Evolutionary conservation across 2,797 vertebrate genomes (phyloP).

Genomic region (Iguana delicatissima): DNA sequence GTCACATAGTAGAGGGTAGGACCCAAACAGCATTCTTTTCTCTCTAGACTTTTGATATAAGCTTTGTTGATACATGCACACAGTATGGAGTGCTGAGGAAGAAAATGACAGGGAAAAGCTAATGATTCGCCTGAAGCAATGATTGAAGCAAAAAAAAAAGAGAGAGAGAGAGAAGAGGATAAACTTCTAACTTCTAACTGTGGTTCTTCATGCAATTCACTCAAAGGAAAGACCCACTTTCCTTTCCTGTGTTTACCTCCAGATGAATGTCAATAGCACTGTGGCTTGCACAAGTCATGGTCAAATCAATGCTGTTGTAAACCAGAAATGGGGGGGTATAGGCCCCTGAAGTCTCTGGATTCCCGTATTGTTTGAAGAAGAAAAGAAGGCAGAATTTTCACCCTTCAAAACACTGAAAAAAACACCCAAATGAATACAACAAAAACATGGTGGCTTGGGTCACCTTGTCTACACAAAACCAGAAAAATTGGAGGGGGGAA

Average conservation of each 20-base stretch:
- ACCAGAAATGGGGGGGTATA: too few relatives aligned
- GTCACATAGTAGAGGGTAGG: background rate
- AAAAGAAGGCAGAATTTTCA: too few relatives aligned
- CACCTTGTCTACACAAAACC: too few relatives aligned
- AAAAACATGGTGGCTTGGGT: too few relatives aligned
- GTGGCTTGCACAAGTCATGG: background rate
- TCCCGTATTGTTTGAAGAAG: too few relatives aligned
- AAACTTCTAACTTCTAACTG: background rate
- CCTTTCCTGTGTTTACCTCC: background rate
- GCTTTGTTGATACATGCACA: fast-evolving
- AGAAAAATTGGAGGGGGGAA: too few relatives aligned
- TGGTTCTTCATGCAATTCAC: too few relatives aligned
- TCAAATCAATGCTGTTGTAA: background rate
- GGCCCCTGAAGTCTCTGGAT: too few relatives aligned
- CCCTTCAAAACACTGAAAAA: too few relatives aligned
- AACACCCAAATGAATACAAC: too few relatives aligned
- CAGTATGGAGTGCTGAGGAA: background rate
- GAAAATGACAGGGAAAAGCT: background rate
- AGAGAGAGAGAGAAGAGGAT: fast-evolving
- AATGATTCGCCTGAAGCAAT: background rate
- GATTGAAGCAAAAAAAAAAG: background rate
- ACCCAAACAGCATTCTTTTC: background rate
- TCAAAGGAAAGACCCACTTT: background rate
- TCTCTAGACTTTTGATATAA: background rate
- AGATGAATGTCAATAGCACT: background rate